These are phyloP conservation scores for Pempheris klunzingeri DNA, from an alignment of 2,797 vertebrate species.

Conservation along the genomic window DNA sequence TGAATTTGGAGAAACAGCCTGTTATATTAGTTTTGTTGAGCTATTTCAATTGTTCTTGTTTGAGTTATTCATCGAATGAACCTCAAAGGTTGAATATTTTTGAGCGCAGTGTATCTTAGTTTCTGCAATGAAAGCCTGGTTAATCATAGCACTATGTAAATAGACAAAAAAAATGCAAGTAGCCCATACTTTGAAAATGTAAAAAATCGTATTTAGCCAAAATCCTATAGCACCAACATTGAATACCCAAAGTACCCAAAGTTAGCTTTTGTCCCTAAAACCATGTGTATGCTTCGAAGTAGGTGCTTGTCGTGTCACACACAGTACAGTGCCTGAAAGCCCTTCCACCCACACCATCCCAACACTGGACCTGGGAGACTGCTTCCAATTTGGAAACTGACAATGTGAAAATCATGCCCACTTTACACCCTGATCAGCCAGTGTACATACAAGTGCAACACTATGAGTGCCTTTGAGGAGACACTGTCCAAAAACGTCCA, in stretches of 20 bases:
- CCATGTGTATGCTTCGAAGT: not conserved
- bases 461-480: not conserved
- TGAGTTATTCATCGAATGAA: too few species aligned
- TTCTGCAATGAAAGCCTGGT: not conserved
- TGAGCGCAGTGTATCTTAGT: not conserved
- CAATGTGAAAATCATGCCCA: not conserved
- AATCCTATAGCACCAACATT: too few species aligned
- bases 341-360: not conserved
- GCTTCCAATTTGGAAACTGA: too few species aligned
- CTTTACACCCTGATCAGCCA: not conserved
- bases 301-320: too few species aligned
- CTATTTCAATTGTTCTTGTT: too few species aligned
- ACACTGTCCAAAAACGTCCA: not conserved
- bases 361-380: not conserved
- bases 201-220: too few species aligned
- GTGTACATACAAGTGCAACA: not conserved
- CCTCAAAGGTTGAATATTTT: too few species aligned
- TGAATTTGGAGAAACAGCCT: too few species aligned
- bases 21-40: too few species aligned
- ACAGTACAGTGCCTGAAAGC: too few species aligned
- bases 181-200: not conserved
- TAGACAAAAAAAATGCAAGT: not conserved
- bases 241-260: too few species aligned
- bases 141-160: not conserved
- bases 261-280: not conserved